Percentiles rank a stretch among this genome's conserved stretches.
phyloP scores from a whole-genome alignment of 2,888 invertebrate species.

The Criorhina ranunculi region DNA sequence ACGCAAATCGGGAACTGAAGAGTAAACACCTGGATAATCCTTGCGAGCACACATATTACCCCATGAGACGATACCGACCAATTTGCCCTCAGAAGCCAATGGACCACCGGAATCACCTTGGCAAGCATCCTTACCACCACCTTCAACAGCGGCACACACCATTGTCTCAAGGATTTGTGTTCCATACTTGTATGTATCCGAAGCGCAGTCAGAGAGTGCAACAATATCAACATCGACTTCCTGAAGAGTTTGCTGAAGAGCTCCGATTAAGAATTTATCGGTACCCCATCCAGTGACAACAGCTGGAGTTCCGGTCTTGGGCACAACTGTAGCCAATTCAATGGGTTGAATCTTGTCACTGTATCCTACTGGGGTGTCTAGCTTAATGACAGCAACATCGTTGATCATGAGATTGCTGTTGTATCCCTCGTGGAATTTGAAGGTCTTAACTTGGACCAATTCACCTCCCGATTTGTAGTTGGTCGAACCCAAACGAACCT shows the following conservation, averaged over 20 bases:
- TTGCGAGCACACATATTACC: conserved; percentile 81
- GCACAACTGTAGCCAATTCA: conserved; percentile 78
- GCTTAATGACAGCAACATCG: conserved; percentile 84
- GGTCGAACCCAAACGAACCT: conserved; percentile 83
- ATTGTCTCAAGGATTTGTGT: conserved; percentile 78
- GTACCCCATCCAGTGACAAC: conserved; percentile 83
- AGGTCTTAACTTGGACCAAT: conserved; percentile 80
- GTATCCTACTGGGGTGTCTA: conserved; percentile 79
- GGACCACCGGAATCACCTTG: conserved; percentile 85
- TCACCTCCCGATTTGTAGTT: conserved; percentile 82
- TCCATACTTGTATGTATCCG: conserved; percentile 79
- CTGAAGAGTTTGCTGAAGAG: conserved; percentile 77
- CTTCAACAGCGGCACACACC: conserved; percentile 80
- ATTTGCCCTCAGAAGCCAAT: conserved; percentile 78
- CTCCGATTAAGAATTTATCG: conserved; percentile 78
- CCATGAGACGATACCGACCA: conserved; percentile 84
- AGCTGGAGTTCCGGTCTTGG: conserved; percentile 79
- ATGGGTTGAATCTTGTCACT: conserved; percentile 78
- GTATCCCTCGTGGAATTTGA: conserved; percentile 81
- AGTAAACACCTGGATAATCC: conserved; percentile 82
- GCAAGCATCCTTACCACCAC: conserved; percentile 81
- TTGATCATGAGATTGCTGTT: conserved; percentile 81
- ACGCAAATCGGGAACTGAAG: conserved; percentile 78
- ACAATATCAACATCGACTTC: conserved; percentile 79
- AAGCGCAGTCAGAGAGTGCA: conserved; percentile 67